These are phyloP conservation scores for Ascidia mentula DNA, from an alignment of 23 tunicate genomes.

Conservation along the genomic window DNA sequence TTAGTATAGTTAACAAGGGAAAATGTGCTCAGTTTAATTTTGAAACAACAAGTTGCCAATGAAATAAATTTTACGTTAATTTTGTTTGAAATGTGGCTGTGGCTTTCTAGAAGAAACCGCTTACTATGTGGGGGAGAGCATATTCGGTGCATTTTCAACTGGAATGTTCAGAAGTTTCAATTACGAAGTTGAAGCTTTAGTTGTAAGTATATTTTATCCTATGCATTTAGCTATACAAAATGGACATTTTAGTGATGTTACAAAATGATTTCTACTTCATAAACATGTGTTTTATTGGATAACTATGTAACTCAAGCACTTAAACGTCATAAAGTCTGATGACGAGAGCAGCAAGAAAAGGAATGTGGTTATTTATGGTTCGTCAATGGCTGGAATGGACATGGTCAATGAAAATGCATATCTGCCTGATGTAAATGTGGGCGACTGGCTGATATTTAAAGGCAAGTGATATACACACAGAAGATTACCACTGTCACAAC, in stretches of 20 bases:
- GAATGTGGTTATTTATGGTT: not conserved
- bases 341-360: not conserved
- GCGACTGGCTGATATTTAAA: slow-evolving; percentile 7
- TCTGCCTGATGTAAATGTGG: not conserved
- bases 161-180: not conserved
- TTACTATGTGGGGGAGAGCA: not conserved
- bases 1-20: no score
- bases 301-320: not conserved
- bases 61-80: no score
- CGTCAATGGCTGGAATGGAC: not conserved
- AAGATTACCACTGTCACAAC: no score
- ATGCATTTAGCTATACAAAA: no score
- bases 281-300: no score
- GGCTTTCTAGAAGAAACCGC: not conserved
- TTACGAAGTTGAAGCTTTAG: not conserved
- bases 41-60: no score
- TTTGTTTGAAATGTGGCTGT: no score
- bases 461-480: no score
- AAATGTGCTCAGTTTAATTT: no score
- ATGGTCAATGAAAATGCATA: not conserved
- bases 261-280: no score
- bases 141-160: not conserved
- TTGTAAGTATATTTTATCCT: not conserved
- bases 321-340: not conserved
- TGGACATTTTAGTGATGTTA: no score